Conservation (phyloP, 2,113 vertebrate genomes). For the Ammodytes dubius region DNA sequence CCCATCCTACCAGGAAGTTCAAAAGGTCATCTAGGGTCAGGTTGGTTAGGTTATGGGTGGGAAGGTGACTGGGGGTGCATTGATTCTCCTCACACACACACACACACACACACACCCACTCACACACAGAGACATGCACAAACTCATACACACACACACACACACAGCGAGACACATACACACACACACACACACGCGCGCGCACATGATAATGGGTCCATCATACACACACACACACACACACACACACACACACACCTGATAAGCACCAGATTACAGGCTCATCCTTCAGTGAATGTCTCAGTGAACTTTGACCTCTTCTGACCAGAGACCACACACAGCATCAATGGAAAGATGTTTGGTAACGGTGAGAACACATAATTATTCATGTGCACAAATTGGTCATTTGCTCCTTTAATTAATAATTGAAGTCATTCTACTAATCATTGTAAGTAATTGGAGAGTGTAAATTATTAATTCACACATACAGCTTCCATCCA, state of each 20-base stretch:
- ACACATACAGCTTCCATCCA: neutral
- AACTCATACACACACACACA: too few relatives aligned
- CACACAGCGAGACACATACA: too few relatives aligned
- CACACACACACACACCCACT: too few relatives aligned
- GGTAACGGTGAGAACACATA: neutral
- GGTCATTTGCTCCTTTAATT: conserved; percentile 1
- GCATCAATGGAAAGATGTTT: neutral
- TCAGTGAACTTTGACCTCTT: conserved; percentile 43
- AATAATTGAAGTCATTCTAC: conserved; percentile 31
- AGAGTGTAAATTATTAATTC: conserved; percentile 23
- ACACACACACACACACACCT: conserved; percentile 48
- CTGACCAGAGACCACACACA: conserved; percentile 48
- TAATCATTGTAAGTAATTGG: conserved; percentile 21
- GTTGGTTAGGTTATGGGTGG: neutral
- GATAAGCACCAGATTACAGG: conserved; percentile 67
- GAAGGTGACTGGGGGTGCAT: neutral
- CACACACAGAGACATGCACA: too few relatives aligned
- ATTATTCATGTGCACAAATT: neutral
- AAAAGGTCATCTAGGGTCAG: conserved; percentile 70
- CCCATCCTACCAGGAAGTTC: conserved; percentile 72
- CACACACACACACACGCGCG: conserved; percentile 54
- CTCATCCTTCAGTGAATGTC: neutral
- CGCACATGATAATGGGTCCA: too few relatives aligned
- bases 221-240: too few relatives aligned
- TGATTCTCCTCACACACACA: too few relatives aligned